A percentile compares a stretch with the other conserved stretches of the same genome.
Conservation (phyloP, 2,113 vertebrate genomes). For the Apistogramma diplotaenia region DNA sequence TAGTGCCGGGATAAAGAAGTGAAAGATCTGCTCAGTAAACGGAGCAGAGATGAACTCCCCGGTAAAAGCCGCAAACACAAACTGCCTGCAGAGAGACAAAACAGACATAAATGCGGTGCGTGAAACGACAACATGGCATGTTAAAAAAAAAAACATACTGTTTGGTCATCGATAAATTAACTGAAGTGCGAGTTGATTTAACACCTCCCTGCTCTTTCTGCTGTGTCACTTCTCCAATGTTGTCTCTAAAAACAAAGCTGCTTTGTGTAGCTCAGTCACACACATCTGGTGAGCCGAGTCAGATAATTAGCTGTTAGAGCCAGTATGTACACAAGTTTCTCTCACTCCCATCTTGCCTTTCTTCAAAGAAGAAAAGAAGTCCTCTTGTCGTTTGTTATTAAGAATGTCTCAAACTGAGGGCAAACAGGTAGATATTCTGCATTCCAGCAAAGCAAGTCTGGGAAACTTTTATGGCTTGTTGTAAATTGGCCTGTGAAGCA, state of each 20-base stretch:
- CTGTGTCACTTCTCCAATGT: slow-evolving; percentile 37
- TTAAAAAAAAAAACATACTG: background rate
- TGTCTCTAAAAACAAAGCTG: slow-evolving; percentile 61
- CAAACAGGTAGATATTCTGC: slow-evolving; percentile 68
- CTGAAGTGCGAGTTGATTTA: background rate
- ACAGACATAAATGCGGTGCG: background rate
- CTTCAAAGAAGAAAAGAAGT: slow-evolving; percentile 71
- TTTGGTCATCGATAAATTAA: background rate
- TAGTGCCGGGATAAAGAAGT: slow-evolving; percentile 92
- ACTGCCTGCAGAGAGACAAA: slow-evolving; percentile 80
- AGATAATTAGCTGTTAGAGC: slow-evolving; percentile 68
- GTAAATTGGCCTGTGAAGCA: slow-evolving; percentile 70
- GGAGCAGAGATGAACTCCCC: slow-evolving; percentile 91
- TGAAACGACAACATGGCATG: background rate
- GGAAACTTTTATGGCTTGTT: slow-evolving; percentile 69
- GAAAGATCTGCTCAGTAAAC: slow-evolving; percentile 95
- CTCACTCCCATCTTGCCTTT: slow-evolving; percentile 64
- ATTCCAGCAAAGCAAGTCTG: slow-evolving; percentile 37
- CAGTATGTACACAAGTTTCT: slow-evolving; percentile 71
- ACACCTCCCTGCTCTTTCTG: slow-evolving; percentile 13
- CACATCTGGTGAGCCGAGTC: slow-evolving; percentile 65
- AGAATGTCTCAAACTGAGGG: slow-evolving; percentile 64
- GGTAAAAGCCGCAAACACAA: slow-evolving; percentile 91
- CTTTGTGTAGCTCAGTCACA: slow-evolving; percentile 61
- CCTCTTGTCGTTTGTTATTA: slow-evolving; percentile 58